phyloP scores from a whole-genome alignment of 2,888 invertebrate species.

The Ennomos erosarius region DNA sequence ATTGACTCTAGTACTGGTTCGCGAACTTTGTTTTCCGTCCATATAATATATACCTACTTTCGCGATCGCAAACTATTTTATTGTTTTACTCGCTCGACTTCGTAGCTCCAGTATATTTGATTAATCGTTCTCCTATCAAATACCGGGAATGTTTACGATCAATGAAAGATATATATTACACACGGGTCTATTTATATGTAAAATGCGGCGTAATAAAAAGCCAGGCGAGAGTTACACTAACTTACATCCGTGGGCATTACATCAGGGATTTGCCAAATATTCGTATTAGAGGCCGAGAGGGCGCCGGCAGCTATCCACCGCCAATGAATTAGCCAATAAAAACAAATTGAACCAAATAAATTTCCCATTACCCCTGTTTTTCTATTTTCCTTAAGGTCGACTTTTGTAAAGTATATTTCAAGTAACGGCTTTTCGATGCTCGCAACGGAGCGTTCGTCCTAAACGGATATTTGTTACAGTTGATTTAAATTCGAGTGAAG shows the following conservation, averaged over 20 bases:
- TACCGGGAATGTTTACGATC: conserved; percentile 43
- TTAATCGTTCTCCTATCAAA: conserved; percentile 41
- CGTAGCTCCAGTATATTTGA: conserved; percentile 25
- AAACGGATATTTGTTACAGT: conserved; percentile 20
- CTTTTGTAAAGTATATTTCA: conserved; percentile 44
- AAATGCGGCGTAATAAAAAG: conserved; percentile 70
- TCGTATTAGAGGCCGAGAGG: conserved; percentile 50
- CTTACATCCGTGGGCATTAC: conserved; percentile 52
- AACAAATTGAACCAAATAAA: conserved; percentile 82
- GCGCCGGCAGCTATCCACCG: conserved; percentile 60
- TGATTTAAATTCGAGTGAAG: conserved; percentile 15
- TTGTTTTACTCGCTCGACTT: conserved; percentile 25
- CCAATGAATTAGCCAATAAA: conserved; percentile 83
- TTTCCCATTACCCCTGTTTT: conserved; percentile 74
- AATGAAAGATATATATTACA: conserved; percentile 57
- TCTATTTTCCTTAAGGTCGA: conserved; percentile 59
- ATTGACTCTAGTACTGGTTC: conserved; percentile 42
- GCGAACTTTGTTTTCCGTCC: conserved; percentile 33
- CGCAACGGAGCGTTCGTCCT: conserved; percentile 18
- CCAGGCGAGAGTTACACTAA: conserved; percentile 52
- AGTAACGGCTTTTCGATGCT: conserved; percentile 31
- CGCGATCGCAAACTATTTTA: conserved; percentile 22
- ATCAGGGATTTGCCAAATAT: conserved; percentile 71
- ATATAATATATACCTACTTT: too few species aligned
- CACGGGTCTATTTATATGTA: conserved; percentile 70